phyloP scores from a whole-genome alignment of 1,140 invertebrate genomes.

The Apis dorsata region DNA sequence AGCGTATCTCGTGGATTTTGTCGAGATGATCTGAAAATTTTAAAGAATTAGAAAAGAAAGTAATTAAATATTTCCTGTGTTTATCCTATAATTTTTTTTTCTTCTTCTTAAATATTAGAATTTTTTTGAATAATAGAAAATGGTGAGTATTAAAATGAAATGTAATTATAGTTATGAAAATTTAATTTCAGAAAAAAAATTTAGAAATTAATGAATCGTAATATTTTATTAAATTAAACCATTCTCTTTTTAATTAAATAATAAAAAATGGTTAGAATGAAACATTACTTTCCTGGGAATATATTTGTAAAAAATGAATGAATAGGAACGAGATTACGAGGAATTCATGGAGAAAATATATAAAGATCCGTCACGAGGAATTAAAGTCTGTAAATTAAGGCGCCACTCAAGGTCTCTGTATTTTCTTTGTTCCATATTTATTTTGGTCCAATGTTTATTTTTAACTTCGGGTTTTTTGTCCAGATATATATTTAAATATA shows the following conservation, averaged over 20 bases:
- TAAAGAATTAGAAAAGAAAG: too few relatives aligned
- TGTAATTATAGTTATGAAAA: too few relatives aligned
- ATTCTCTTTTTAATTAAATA: too few relatives aligned
- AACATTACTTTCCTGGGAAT: too few relatives aligned
- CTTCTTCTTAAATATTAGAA: not conserved
- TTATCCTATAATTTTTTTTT: too few relatives aligned
- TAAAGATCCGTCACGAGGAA: not conserved
- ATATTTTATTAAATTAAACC: too few relatives aligned
- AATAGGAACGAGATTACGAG: not conserved
- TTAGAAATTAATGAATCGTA: too few relatives aligned
- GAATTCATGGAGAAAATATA: not conserved
- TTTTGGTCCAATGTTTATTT: not conserved
- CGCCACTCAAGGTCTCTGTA: not conserved
- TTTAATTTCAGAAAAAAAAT: too few relatives aligned
- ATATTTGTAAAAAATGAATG: not conserved
- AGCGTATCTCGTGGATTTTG: not conserved
- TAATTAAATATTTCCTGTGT: too few relatives aligned
- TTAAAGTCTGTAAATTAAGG: conserved; percentile 2
- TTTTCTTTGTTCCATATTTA: not conserved
- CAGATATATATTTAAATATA: conserved; percentile 10
- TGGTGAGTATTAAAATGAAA: not conserved
- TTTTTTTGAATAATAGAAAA: not conserved
- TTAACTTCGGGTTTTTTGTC: not conserved
- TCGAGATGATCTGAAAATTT: not conserved
- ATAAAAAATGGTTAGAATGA: too few relatives aligned